Percentiles rank a stretch among this genome's conserved stretches.
These are phyloP conservation scores for Autographa pulchrina DNA, from an alignment of 2,888 invertebrate species.

Conservation along the genomic window DNA sequence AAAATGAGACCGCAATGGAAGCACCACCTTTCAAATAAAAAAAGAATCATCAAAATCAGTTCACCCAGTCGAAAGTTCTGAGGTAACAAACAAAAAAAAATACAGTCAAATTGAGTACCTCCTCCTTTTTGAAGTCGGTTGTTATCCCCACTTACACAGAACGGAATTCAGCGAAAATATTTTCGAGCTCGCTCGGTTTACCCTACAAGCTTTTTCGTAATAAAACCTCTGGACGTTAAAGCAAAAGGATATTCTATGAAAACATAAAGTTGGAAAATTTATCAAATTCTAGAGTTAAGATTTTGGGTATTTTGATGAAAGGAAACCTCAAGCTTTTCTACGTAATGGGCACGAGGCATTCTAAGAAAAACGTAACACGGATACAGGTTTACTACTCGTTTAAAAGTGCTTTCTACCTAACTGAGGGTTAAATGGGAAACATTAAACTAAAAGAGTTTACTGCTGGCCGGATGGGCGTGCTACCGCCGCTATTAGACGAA, in stretches of 20 bases:
- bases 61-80: no score
- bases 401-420: constrained; percentile 40
- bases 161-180: constrained; percentile 10
- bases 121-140: no score
- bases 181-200: constrained; percentile 11
- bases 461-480: constrained; percentile 19
- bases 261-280: constrained; percentile 23
- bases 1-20: no score
- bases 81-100: no score
- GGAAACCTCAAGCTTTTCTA: constrained; percentile 8
- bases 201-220: constrained; percentile 13
- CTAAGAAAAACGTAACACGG: constrained; percentile 21
- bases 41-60: no score
- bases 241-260: neutral
- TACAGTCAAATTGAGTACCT: no score
- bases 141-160: neutral
- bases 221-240: constrained; percentile 16
- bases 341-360: constrained; percentile 19
- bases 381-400: constrained; percentile 40
- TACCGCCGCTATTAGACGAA: constrained; percentile 20
- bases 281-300: constrained; percentile 20
- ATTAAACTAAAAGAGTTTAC: constrained; percentile 49
- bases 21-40: no score
- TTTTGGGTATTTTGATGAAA: constrained; percentile 11
- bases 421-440: constrained; percentile 35